These are phyloP conservation scores for Cotesia typhae DNA, from an alignment of 1,140 invertebrate genomes.

Conservation along the genomic window DNA sequence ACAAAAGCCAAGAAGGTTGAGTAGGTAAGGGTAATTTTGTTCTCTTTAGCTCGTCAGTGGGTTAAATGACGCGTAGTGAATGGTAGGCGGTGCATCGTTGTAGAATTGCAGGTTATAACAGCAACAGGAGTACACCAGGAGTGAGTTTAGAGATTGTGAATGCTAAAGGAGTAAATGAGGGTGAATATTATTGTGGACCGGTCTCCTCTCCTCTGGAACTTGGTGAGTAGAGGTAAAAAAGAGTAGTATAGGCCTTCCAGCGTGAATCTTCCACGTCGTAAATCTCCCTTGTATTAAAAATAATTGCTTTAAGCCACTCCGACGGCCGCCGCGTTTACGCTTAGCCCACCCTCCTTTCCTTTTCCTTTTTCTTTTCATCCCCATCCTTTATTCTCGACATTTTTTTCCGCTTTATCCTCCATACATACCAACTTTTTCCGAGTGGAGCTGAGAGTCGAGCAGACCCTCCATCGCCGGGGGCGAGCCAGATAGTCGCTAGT, in stretches of 20 bases:
- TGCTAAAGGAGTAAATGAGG: conserved; percentile 23
- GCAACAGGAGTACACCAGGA: background rate
- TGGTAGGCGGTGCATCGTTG: conserved; percentile 8
- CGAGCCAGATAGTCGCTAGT: conserved; percentile 31
- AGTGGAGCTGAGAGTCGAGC: too few species aligned
- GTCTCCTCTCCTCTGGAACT: background rate
- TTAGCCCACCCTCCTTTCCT: conserved; percentile 3
- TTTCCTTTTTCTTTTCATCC: conserved; percentile 28
- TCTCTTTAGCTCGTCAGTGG: conserved; percentile 24
- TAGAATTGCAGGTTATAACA: background rate
- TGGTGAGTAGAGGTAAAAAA: background rate
- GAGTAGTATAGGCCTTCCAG: conserved; percentile 12
- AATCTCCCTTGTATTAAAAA: conserved; percentile 50
- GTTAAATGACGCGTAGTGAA: conserved; percentile 31
- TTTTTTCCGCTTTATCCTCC: background rate
- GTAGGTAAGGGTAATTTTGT: conserved; percentile 23
- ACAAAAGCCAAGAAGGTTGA: conserved; percentile 27
- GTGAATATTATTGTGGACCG: conserved; percentile 15
- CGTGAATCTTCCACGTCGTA: conserved; percentile 38
- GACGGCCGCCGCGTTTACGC: conserved; percentile 37
- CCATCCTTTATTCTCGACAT: conserved; percentile 2
- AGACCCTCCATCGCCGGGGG: conserved; percentile 13
- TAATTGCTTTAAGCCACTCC: conserved; percentile 46
- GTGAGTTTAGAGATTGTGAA: background rate
- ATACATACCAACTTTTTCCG: conserved; percentile 8